Evolutionary conservation across 2,113 vertebrate genomes (phyloP).

Genomic region (Grus americana): DNA sequence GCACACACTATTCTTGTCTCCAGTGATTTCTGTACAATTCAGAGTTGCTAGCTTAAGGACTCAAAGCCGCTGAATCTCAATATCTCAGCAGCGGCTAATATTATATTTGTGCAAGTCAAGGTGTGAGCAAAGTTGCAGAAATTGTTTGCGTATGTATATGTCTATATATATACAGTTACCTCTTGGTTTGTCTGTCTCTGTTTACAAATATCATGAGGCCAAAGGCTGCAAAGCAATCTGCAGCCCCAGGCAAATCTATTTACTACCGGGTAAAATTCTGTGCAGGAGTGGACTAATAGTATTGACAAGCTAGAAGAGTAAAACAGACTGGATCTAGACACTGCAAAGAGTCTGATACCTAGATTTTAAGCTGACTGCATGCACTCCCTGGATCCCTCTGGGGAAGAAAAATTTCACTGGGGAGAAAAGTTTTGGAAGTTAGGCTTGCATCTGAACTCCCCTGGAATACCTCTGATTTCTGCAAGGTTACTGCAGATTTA

Average conservation of each 20-base stretch:
- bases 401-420: not conserved
- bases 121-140: not conserved
- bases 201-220: not conserved
- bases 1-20: not conserved
- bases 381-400: not conserved
- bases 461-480: not conserved
- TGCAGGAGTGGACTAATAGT: not conserved
- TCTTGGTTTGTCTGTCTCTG: not conserved
- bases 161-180: not conserved
- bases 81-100: not conserved
- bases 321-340: not conserved
- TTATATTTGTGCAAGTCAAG: not conserved
- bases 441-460: not conserved
- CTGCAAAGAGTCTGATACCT: not conserved
- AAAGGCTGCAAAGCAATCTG: not conserved
- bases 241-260: not conserved
- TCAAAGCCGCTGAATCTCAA: not conserved
- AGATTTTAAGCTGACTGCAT: not conserved
- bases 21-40: constrained; percentile 4
- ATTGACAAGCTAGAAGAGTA: not conserved
- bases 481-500: not conserved
- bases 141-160: not conserved
- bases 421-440: not conserved
- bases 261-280: not conserved
- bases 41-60: not conserved